Evolutionary conservation across 1,140 invertebrate genomes (phyloP).

Genomic region (Dreissena polymorpha): DNA sequence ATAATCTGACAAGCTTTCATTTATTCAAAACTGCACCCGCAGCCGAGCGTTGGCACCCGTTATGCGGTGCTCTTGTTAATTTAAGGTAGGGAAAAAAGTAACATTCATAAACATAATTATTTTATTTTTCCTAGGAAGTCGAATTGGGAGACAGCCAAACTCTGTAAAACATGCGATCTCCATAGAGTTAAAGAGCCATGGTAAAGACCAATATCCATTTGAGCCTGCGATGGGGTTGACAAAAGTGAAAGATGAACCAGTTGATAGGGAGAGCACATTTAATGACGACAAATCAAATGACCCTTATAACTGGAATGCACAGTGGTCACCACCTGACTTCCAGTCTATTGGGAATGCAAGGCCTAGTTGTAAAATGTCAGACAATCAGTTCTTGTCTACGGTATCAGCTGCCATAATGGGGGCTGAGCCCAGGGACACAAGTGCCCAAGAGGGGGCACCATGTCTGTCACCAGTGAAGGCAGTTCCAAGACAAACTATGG

Average conservation of each 20-base stretch:
- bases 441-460: no score
- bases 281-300: constrained; percentile 10
- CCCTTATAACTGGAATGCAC: constrained; percentile 4
- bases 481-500: no score
- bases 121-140: constrained; percentile 63
- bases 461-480: no score
- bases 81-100: no score
- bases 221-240: background rate
- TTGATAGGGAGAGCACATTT: constrained; percentile 9
- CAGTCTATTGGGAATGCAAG: background rate
- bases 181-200: constrained; percentile 68
- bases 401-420: background rate
- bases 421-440: no score
- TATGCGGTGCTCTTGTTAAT: no score
- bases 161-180: constrained; percentile 75
- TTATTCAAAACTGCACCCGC: no score
- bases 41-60: no score
- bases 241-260: constrained; percentile 46
- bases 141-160: constrained; percentile 77
- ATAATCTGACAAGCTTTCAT: no score
- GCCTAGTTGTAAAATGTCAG: background rate
- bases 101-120: no score
- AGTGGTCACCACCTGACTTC: background rate
- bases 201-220: constrained; percentile 10
- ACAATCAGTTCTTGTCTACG: background rate